Conservation (phyloP, 2,113 vertebrate species). For the Daboia siamensis region DNA sequence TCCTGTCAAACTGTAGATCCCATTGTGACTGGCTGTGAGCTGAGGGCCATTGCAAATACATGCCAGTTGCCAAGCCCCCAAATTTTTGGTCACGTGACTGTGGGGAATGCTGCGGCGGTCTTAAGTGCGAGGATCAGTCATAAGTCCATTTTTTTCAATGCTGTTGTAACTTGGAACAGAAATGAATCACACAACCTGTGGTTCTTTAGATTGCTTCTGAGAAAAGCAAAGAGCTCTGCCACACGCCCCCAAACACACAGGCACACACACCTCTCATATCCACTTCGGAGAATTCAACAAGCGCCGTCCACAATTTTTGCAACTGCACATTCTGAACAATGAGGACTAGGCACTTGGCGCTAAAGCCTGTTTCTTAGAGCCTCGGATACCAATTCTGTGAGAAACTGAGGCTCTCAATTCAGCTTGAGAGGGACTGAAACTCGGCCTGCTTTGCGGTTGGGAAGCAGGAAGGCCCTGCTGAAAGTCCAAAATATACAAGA, state of each 20-base stretch:
- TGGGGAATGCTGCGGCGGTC: no score
- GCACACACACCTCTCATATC: neutral
- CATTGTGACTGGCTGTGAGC: no score
- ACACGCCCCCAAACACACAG: neutral
- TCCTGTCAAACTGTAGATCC: no score
- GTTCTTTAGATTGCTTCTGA: neutral
- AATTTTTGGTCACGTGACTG: no score
- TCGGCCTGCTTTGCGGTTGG: neutral
- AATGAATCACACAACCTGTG: no score
- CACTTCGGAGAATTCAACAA: neutral
- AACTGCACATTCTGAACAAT: neutral
- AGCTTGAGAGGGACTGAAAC: neutral
- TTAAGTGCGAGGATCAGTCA: no score
- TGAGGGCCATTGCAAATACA: no score
- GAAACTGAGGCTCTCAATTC: neutral
- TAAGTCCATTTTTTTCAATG: no score
- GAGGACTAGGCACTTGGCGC: neutral
- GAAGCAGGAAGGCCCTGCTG: neutral
- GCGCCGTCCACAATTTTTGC: neutral
- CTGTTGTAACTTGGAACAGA: no score
- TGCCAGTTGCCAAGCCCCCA: no score
- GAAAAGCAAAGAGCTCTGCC: no score
- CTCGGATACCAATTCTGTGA: neutral
- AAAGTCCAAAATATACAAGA: neutral
- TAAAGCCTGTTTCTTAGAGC: neutral